Evolutionary conservation across 2,888 invertebrate genomes (phyloP), one percentile per base, ranked within the genome.

Genomic region (Netelia virgata): DNA sequence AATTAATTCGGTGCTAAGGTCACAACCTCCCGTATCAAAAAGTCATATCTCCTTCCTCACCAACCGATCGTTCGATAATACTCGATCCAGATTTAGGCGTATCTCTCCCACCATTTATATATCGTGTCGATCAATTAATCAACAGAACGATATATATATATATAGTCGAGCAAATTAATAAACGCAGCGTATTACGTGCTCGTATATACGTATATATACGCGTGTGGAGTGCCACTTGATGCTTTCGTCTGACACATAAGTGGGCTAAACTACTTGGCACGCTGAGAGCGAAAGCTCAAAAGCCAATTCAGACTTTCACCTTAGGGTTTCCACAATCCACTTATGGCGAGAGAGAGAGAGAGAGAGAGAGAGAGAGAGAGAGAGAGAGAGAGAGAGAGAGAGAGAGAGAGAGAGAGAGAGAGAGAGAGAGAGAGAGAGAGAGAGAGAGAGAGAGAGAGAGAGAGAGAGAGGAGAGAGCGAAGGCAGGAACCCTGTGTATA

Each of bases 101-200:
- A 59, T 8, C 3, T 41, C n/a, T 55, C 20, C 8, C 5, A 36
- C 18, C 11, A 55, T 55, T 66, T 28, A 74, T 50, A 59, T 64
- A 73, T 73, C 63, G 69, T 76, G 68, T 68, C 57, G 61, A 77
- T 81, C 72, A 66, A 81, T 80, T 76, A 61, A 77, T 68, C 72
- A 76, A 68, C 14, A 20, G 5, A 28, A 55, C 23, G 55, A 47
- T 23, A 43, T 59, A 77, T n/a, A n/a, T n/a, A n/a, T n/a, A n/a
- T 18, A 28, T 41, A 68, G 2, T 16, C 18, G 14, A 16, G 18
- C 16, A 18, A 55, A 66, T 20, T 23, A 64, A 14, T 61, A 61
- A 36, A 50, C 47, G 5, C 8, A 20, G 41, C 20, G 75, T 41
- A 66, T 28, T n/a, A 23, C 41, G 43, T 41, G 68, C 20, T 20